A percentile compares a stretch with the other conserved stretches of the same genome.
These are phyloP conservation scores for Cathartes aura DNA, from an alignment of 2,113 vertebrate species.

Conservation along the genomic window DNA sequence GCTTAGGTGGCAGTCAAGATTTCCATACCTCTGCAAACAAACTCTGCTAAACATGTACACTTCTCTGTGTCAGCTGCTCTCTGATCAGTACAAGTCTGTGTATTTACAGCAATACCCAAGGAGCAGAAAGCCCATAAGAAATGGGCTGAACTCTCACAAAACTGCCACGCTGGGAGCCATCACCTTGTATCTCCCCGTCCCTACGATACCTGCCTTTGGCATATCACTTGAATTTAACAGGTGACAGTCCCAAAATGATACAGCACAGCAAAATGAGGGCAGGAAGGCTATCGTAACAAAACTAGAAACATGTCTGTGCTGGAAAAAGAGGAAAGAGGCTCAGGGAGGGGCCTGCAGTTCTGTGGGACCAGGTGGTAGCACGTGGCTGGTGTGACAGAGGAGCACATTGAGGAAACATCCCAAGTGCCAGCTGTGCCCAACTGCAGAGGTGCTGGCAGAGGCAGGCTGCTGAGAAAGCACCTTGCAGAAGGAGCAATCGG, in stretches of 20 bases:
- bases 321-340: not conserved
- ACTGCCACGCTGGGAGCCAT: not conserved
- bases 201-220: not conserved
- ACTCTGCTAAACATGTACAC: not conserved
- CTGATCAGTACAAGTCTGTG: not conserved
- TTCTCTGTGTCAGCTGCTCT: not conserved
- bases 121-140: not conserved
- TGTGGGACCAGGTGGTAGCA: not conserved
- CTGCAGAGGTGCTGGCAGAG: not conserved
- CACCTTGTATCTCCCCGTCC: not conserved
- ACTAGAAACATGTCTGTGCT: not conserved
- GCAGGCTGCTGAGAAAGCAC: not conserved
- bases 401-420: not conserved
- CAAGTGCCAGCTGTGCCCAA: not conserved
- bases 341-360: not conserved
- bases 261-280: not conserved
- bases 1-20: not conserved
- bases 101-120: not conserved
- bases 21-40: not conserved
- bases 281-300: not conserved
- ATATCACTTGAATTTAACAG: not conserved
- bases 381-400: not conserved
- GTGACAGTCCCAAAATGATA: not conserved
- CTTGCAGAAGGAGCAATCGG: not conserved
- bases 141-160: not conserved